Conservation (phyloP, 2,113 vertebrate species). For the Lycaon pictus region DNA sequence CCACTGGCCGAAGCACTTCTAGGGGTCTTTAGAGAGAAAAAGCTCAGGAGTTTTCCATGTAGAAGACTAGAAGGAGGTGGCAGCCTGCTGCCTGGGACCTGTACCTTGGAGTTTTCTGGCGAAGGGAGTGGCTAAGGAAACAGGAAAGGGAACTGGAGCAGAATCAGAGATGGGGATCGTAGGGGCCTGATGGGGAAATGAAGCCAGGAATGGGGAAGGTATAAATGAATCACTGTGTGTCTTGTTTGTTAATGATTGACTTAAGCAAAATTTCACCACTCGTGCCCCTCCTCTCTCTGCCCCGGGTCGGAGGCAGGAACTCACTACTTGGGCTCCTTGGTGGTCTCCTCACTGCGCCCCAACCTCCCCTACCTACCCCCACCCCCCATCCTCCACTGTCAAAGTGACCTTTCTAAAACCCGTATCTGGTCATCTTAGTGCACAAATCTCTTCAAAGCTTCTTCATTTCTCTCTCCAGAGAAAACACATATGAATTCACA, state of each 20-base stretch:
- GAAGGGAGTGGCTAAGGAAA: background rate
- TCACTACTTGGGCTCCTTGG: background rate
- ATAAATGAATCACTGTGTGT: constrained; percentile 38
- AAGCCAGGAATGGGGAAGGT: constrained; percentile 58
- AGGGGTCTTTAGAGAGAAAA: constrained; percentile 21
- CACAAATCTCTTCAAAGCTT: background rate
- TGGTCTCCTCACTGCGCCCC: background rate
- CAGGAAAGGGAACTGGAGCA: background rate
- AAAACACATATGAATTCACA: background rate
- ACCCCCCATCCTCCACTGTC: rapidly evolving
- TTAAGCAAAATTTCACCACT: background rate
- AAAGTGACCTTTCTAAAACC: background rate
- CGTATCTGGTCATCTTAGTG: background rate
- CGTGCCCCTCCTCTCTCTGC: background rate
- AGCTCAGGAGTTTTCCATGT: background rate
- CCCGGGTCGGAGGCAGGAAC: background rate
- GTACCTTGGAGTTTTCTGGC: background rate
- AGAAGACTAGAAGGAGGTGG: background rate
- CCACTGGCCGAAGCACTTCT: background rate
- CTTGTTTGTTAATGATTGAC: constrained; percentile 49
- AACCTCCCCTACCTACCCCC: background rate
- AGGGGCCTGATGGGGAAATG: constrained; percentile 21
- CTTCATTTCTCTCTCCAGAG: background rate
- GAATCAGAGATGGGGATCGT: background rate
- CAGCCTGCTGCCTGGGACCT: background rate